Base-by-base conservation (phyloP, 1,140 invertebrate species). In the Cecropterus lyciades region DNA sequence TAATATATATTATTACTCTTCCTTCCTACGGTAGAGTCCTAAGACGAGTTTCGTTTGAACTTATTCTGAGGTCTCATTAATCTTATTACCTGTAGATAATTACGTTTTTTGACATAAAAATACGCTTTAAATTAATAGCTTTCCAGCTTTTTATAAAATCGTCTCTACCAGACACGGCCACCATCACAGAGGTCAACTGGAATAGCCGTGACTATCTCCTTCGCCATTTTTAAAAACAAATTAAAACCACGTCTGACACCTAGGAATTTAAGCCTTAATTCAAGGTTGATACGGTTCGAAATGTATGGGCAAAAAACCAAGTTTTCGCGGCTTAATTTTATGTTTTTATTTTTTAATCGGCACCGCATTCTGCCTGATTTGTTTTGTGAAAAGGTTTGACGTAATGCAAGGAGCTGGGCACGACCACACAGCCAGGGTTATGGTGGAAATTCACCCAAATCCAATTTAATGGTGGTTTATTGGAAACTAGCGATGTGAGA, bases 391-490 rank as follows among this genome's bases (percentile, higher is more conserved):
- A 73, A 73, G 80, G 63, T 77, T 71, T 79, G 79, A 80, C 82
- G 82, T 86, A 84, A 84, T 77, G 79, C 82, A 80, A 84, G 84
- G 56, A 84, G 82, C 75, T 64, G 51, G 74, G 16, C 42, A 45
- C 75, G 84, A 77, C 84, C 80, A 81, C 81, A 80, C 82, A 75
- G 57, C 59, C 16, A 43, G 53, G 53, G 63, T 71, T 70, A 69
- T 70, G 67, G 68, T 65, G 71, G 68, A 79, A 76, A 79, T 79
- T 78, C 76, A 81, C 82, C 76, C 68, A 84, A 85, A 83, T 82
- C 79, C 75, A 79, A 84, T 82, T 82, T 82, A 72, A 80, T 72
- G 76, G 73, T 71, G 73, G 70, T 75, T 77, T 75, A 79, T 82
- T 81, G 71, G 72, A 67, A 80, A 64, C 63, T 69, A 82, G 49